These are phyloP conservation scores for Lasioglossum morio DNA, from an alignment of 2,888 invertebrate genomes.

Conservation along the genomic window DNA sequence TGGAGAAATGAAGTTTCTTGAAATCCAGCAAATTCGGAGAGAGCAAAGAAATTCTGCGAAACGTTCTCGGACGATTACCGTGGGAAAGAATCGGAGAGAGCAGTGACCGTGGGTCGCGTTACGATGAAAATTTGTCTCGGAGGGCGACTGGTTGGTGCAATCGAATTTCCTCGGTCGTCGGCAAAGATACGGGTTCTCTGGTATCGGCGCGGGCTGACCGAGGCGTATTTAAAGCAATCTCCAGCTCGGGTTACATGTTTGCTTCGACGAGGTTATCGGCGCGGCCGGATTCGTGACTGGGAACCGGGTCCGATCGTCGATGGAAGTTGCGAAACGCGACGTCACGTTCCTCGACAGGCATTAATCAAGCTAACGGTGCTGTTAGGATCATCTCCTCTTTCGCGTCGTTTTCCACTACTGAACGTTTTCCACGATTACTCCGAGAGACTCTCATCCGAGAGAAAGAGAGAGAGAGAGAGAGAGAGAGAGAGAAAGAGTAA, in stretches of 20 bases:
- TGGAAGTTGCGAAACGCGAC: constrained; percentile 35
- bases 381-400: neutral
- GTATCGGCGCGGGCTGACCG: neutral
- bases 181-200: constrained; percentile 1
- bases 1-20: neutral
- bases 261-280: constrained; percentile 47
- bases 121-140: neutral
- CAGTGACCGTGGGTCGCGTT: neutral
- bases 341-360: constrained; percentile 28
- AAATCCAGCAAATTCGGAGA: neutral
- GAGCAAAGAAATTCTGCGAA: neutral
- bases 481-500: neutral
- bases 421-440: constrained; percentile 11
- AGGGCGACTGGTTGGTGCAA: neutral
- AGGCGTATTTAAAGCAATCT: constrained; percentile 28
- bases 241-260: constrained; percentile 32
- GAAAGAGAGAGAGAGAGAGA: neutral
- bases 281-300: constrained; percentile 48
- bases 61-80: neutral
- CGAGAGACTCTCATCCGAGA: neutral
- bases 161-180: neutral
- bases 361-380: constrained; percentile 34
- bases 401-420: neutral
- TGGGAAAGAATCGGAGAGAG: neutral
- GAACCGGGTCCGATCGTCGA: constrained; percentile 14